Base-by-base conservation (phyloP, 2,888 invertebrate genomes). In the Perithous albicinctus region DNA sequence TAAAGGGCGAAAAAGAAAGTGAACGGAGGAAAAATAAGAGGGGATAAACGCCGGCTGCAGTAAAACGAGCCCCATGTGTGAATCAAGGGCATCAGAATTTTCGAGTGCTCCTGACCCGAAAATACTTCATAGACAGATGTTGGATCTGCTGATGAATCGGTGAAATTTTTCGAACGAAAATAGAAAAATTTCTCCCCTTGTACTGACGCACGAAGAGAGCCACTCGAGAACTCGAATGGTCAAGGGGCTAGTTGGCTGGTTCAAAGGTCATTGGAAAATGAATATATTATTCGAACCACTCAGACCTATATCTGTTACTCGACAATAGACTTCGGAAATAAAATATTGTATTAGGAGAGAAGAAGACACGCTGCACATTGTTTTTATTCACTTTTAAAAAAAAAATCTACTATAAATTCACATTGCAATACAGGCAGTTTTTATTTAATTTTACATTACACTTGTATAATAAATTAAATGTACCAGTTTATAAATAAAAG, bases 241-340 rank as follows among this genome's bases (percentile, higher is more conserved):
- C 69, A 26, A 56, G 59, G 56, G 61, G n/a, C n/a, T 51, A 15
- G 46, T 29, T 67, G 15, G 29, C 23, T 20, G 32, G 69, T 63
- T 70, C 20, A 48, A 70, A 69, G 35, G 70, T 78, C 70, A 69
- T 41, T 32, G 23, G 32, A 10, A 41, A 32, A 56, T 29, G 29
- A 70, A 70, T 61, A 38, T 38, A 48, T 72, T 43, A 75, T 63
- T 66, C 18, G 46, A 41, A n/a, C 43, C 38, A 67, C 48, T 61
- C 29, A 61, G 38, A 48, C 51, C n/a, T n/a, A n/a, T 26, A 69
- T 20, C 38, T 12, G 32, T 61, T 18, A 8, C 7, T 35, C 59
- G n/a, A 54, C 51, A 38, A 69, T 48, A 20, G 12, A n/a, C n/a
- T n/a, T n/a, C n/a, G n/a, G n/a, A n/a, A 59, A 12, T 48, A 48